Conservation (phyloP, 2,797 vertebrate genomes). For the Gymnopithys bicolor region DNA sequence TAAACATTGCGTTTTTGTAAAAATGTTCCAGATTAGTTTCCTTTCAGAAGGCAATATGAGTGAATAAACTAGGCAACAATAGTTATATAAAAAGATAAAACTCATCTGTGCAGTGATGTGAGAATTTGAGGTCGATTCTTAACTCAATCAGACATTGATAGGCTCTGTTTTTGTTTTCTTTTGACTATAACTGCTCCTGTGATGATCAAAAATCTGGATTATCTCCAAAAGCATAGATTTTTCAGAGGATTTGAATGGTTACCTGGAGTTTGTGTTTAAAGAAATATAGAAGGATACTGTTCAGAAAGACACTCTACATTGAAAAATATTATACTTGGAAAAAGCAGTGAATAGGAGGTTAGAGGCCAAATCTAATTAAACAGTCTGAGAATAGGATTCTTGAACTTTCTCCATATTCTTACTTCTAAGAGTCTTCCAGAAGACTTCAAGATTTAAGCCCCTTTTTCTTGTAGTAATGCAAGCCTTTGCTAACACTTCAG, state of each 20-base stretch:
- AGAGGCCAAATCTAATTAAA: background rate
- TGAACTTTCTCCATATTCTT: background rate
- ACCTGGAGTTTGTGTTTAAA: background rate
- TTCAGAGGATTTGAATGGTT: background rate
- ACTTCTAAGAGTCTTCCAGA: background rate
- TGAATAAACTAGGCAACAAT: background rate
- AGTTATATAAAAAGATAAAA: background rate
- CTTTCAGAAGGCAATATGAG: background rate
- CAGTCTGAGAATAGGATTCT: background rate
- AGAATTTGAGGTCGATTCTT: background rate
- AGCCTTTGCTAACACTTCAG: background rate
- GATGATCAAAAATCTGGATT: background rate
- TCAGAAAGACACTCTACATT: background rate
- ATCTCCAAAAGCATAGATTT: background rate
- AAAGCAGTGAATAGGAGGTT: background rate
- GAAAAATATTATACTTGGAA: background rate
- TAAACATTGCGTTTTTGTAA: constrained; percentile 14
- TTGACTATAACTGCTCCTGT: background rate
- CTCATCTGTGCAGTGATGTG: background rate
- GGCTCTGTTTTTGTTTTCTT: background rate
- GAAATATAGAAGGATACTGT: background rate
- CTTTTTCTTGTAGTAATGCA: background rate
- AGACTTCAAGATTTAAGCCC: background rate
- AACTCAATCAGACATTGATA: background rate
- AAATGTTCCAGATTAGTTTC: background rate